Percentiles rank a stretch among this genome's conserved stretches.
Conservation (phyloP, 2,113 vertebrate genomes). For the Epinephelus fuscoguttatus region DNA sequence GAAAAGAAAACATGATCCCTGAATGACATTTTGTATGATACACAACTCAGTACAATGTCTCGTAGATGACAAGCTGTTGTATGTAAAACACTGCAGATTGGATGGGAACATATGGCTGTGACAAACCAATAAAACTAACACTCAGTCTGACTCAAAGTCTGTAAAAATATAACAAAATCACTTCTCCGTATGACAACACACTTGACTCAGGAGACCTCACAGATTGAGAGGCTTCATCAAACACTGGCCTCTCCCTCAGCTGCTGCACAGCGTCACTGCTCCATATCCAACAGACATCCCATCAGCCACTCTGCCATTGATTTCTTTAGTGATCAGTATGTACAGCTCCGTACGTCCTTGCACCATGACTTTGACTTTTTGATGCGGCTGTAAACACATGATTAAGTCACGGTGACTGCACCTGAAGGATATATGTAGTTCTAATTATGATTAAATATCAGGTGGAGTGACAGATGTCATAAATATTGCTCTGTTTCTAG, state of each 20-base stretch:
- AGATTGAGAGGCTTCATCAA: background rate
- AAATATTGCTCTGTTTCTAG: background rate
- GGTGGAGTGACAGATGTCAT: background rate
- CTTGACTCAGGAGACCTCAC: constrained; percentile 11
- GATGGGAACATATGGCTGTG: background rate
- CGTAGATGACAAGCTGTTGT: background rate
- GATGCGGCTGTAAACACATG: constrained; percentile 13
- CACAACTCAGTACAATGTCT: no score
- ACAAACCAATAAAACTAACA: background rate
- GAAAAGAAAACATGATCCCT: background rate
- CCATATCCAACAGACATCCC: background rate
- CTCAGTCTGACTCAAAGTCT: background rate
- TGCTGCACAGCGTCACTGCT: constrained; percentile 4
- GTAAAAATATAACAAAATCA: background rate
- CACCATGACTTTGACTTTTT: constrained; percentile 24
- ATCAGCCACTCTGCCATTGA: constrained; percentile 36
- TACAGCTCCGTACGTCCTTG: constrained; percentile 25
- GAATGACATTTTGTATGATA: background rate
- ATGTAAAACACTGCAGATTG: background rate
- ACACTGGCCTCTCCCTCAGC: background rate
- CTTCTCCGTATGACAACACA: background rate
- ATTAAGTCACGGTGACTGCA: background rate
- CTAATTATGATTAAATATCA: background rate
- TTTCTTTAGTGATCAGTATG: constrained; percentile 18
- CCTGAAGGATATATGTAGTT: background rate